Conservation (phyloP, 1,140 invertebrate genomes). For the Drosophila bocqueti region DNA sequence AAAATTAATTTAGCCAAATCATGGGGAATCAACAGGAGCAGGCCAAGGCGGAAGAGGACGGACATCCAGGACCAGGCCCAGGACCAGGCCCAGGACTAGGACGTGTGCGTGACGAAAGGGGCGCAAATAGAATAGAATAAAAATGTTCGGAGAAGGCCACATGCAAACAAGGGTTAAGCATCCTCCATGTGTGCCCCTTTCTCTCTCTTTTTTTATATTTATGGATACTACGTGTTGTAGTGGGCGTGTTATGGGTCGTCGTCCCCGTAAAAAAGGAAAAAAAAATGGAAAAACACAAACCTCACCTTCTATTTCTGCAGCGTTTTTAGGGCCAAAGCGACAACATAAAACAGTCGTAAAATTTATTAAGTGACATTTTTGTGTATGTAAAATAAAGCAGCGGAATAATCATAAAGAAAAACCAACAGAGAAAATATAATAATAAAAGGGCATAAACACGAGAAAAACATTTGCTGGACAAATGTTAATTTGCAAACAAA, state of each 20-base stretch:
- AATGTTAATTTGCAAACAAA: slow-evolving; percentile 60
- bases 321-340: slow-evolving; percentile 71
- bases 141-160: slow-evolving; percentile 25
- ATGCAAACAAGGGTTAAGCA: slow-evolving; percentile 57
- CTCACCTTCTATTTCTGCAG: slow-evolving; percentile 32
- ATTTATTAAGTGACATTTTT: slow-evolving; percentile 83
- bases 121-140: slow-evolving; percentile 36
- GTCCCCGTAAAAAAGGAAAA: not conserved
- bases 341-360: slow-evolving; percentile 83
- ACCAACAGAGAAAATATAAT: slow-evolving; percentile 35
- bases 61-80: not conserved
- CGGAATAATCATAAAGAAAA: slow-evolving; percentile 38
- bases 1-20: slow-evolving; percentile 54
- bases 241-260: slow-evolving; percentile 65
- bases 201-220: slow-evolving; percentile 70
- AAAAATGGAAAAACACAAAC: not conserved
- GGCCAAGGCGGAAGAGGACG: slow-evolving; percentile 24
- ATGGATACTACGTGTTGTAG: slow-evolving; percentile 78
- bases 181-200: slow-evolving; percentile 29
- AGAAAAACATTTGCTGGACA: slow-evolving; percentile 70
- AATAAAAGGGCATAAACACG: slow-evolving; percentile 35
- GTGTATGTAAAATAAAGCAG: slow-evolving; percentile 41
- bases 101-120: slow-evolving; percentile 52
- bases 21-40: slow-evolving; percentile 40
- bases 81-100: slow-evolving; percentile 4